Conservation (phyloP, 2,888 invertebrate genomes). For the Chirona hameri region DNA sequence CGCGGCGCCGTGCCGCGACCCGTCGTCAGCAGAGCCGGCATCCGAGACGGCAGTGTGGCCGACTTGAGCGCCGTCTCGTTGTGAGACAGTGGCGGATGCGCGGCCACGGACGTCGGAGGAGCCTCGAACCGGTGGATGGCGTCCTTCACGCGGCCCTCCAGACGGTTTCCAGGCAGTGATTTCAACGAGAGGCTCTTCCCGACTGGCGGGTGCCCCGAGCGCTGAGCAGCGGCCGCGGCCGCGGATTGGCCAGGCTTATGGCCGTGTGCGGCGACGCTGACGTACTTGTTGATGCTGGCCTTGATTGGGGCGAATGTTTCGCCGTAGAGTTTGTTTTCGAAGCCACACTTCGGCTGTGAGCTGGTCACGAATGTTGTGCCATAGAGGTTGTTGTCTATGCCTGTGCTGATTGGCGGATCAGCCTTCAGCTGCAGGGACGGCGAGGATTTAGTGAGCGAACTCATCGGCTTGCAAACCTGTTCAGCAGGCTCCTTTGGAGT, state of each 20-base stretch:
- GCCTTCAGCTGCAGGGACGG: too few relatives aligned
- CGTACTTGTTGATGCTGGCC: neutral
- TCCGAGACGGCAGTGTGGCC: neutral
- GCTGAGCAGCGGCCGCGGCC: neutral
- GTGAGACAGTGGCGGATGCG: neutral
- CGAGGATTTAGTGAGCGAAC: too few relatives aligned
- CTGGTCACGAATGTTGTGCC: neutral
- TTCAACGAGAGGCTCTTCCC: neutral
- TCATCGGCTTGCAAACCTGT: too few relatives aligned
- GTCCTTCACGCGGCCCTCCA: neutral
- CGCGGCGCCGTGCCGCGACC: constrained; percentile 54
- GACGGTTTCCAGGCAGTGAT: neutral
- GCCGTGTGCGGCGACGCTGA: neutral
- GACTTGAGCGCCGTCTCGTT: neutral
- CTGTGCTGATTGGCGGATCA: too few relatives aligned
- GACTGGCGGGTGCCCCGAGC: neutral
- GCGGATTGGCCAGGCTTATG: neutral
- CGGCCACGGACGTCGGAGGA: neutral
- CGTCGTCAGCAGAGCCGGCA: constrained; percentile 33
- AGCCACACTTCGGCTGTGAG: neutral
- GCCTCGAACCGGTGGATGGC: neutral
- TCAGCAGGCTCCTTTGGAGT: too few relatives aligned
- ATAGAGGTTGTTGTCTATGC: neutral
- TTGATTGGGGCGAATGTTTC: neutral
- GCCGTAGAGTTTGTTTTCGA: neutral